Evolutionary conservation across 2,888 invertebrate genomes (phyloP), one percentile per base, ranked within the genome.

Genomic region (Dimorphilus gyrociliatus): DNA sequence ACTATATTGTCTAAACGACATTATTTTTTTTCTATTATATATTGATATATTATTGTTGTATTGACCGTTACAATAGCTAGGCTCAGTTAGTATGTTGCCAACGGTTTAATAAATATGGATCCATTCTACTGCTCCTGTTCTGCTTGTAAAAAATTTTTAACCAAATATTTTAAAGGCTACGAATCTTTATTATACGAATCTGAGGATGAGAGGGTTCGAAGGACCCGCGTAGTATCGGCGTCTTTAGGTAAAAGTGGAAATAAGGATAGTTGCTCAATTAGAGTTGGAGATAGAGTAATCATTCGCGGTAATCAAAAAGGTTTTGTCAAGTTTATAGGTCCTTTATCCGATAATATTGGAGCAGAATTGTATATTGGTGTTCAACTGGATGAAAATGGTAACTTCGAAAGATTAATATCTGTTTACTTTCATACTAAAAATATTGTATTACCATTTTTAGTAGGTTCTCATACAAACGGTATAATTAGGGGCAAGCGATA

Each of bases 341-440:
- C 47, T 26, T 32, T 52, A 14, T 48, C 53, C 32, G 51, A 50
- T 10, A 41, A 48, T 27, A 42, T 51, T n/a, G 49, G 51, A 16
- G 55, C 53, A 25, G 41, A 45, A 29, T 35, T 50, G 13, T 49
- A 46, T 37, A 50, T 55, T 4, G 55, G 55, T 12, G 48, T 56
- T 6, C 45, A 50, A 23, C 37, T 55, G 7, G 51, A 56, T 44
- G 56, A 56, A 24, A 51, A 55, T 41, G 43, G 56, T 56, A 40
- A 43, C 40, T 37, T 21, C n/a, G 8, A 21, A n/a, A 10, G 21
- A 8, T 10, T 21, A n/a, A 8, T 21, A n/a, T 10, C 21, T n/a
- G 8, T 21, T 8, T 21, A 10, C 13, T 25, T 13, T 13, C 12
- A 8, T 25, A n/a, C 13, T 10, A 8, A 25, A 25, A 10, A 7